phyloP scores from a whole-genome alignment of 2,113 vertebrate species.

The Ceyx melanurus region DNA sequence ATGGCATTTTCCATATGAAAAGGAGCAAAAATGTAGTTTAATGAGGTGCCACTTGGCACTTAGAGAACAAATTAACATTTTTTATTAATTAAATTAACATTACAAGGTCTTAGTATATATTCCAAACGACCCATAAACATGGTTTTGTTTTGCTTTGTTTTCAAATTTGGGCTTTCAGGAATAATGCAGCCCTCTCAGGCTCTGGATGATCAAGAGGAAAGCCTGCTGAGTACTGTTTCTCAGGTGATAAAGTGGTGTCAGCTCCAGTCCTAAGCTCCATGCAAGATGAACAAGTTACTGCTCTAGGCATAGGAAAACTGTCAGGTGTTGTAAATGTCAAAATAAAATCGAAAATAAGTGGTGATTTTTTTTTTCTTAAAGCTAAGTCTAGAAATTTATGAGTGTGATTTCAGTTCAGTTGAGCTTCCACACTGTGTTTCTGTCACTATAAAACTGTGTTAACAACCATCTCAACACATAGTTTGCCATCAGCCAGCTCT shows the following conservation, averaged over 20 bases:
- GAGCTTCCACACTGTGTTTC: neutral
- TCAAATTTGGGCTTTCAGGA: neutral
- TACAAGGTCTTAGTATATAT: neutral
- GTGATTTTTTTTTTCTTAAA: neutral
- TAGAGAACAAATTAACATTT: neutral
- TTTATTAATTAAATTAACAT: neutral
- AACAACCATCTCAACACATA: neutral
- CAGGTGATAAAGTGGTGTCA: neutral
- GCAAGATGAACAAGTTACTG: neutral
- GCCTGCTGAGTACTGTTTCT: neutral
- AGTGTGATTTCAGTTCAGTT: neutral
- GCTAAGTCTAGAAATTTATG: neutral
- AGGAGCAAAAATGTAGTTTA: neutral
- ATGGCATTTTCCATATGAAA: neutral
- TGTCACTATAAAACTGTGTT: neutral
- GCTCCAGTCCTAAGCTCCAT: neutral
- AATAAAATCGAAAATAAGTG: neutral
- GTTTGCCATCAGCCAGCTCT: neutral
- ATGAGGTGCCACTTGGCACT: neutral
- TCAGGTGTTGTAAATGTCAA: neutral
- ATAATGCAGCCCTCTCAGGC: neutral
- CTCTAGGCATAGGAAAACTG: slow-evolving; percentile 2
- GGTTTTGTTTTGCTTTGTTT: neutral
- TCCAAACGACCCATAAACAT: neutral
- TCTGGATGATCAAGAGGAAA: neutral